A percentile compares a stretch with the other conserved stretches of the same genome.
These are phyloP conservation scores for Esox lucius DNA, from an alignment of 2,797 vertebrate genomes.

Conservation along the genomic window DNA sequence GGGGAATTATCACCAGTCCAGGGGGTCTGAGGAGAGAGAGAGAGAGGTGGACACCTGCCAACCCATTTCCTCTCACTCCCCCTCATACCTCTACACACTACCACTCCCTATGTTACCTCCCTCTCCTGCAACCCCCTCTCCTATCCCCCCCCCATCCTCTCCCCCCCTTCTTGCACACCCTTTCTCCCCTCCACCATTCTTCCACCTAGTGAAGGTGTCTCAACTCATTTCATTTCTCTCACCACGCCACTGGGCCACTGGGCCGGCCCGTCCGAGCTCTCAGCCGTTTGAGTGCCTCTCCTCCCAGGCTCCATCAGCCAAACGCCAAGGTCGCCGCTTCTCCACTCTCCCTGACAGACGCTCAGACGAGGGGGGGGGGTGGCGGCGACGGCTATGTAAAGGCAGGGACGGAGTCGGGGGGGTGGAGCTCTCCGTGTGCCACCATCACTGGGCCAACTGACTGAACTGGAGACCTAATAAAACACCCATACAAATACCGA, in stretches of 20 bases:
- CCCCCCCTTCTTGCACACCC: slow-evolving; percentile 27
- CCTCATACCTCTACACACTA: slow-evolving; percentile 11
- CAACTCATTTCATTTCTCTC: slow-evolving; percentile 15
- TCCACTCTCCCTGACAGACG: slow-evolving; percentile 11
- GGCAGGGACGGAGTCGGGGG: background rate
- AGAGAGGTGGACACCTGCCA: slow-evolving; percentile 27
- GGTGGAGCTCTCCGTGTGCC: slow-evolving; percentile 24
- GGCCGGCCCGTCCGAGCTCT: slow-evolving; percentile 4
- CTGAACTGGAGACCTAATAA: slow-evolving; percentile 43
- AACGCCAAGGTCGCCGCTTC: background rate
- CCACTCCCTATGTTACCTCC: background rate
- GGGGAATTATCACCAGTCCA: slow-evolving; percentile 2
- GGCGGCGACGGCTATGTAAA: slow-evolving; percentile 8
- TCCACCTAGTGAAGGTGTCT: background rate
- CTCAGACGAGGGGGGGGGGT: slow-evolving; percentile 44
- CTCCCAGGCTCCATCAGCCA: slow-evolving; percentile 31
- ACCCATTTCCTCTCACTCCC: slow-evolving; percentile 19
- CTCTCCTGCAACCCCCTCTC: slow-evolving; percentile 1
- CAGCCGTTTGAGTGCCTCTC: slow-evolving; percentile 18
- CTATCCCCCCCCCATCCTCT: slow-evolving; percentile 28
- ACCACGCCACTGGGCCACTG: background rate
- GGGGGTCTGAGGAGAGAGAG: slow-evolving; percentile 18
- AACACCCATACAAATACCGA: slow-evolving; percentile 65
- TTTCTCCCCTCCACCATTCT: slow-evolving; percentile 39
- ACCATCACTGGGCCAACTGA: slow-evolving; percentile 63